Evolutionary conservation across 1,140 invertebrate species (phyloP), one percentile per base, ranked within the genome.

Genomic region (Centruroides sculpturatus): DNA sequence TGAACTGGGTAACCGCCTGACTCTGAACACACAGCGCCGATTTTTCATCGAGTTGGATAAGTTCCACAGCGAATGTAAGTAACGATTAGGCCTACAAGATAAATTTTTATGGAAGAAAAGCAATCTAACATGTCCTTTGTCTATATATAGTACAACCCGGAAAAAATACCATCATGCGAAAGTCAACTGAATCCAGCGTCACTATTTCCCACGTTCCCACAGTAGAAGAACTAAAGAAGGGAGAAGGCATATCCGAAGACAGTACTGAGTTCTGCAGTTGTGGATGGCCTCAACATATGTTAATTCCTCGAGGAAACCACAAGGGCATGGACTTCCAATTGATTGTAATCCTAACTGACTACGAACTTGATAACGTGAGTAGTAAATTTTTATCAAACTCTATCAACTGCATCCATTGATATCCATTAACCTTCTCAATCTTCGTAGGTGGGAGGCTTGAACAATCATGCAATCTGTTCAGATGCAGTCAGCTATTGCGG

Each of bases 311-410:
- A 72, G 89, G 89, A 36, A 81, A 73, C 4, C 70, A 77, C 3
- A 77, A 80, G 60, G 88, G 88, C 13, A 81, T 81, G 69, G 71
- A 74, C 0, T 82, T 82, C 69, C 80, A 87, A 59, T 70, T 91
- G 3, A 90, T 89, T 70, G 82, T 83, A 47, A 90, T 90, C 85
- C 76, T 89, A 13, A 85, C 87, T 35, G 82, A 90, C 73, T 85
- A 82, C 69, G 74, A 76, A n/a, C 78, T 80, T 7, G 86, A 90
- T 68, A 77, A 73, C 71, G 73, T 71, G 53, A 63, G 60, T 52
- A 34, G 1, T 6, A 41, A 41, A 41, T 41, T 41, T 8, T 8
- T 5, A 41, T 41, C 41, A 8, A 41, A 23, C 23, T 23, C 23
- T 23, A 23, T 23, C 23, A 23, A 23, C 2, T 23, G 23, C 23